phyloP scores from a whole-genome alignment of 2,113 vertebrate species.

The Scomber japonicus region DNA sequence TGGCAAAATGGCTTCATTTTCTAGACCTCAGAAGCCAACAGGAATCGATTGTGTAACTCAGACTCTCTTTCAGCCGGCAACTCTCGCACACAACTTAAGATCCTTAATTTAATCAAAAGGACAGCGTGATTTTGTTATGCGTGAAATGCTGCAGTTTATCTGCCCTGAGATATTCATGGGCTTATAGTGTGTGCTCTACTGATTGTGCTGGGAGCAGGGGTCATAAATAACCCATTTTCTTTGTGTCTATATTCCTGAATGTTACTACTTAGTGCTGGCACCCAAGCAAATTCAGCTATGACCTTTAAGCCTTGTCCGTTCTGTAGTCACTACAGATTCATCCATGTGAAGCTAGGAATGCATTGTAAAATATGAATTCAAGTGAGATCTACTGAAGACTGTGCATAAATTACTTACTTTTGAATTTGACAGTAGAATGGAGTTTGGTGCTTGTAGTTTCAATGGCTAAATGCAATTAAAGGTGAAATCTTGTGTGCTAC shows the following conservation, averaged over 20 bases:
- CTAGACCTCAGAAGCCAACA: constrained; percentile 49
- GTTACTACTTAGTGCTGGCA: constrained; percentile 45
- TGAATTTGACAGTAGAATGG: background rate
- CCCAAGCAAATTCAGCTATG: constrained; percentile 52
- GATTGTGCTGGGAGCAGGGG: constrained; percentile 47
- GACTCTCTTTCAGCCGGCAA: constrained; percentile 37
- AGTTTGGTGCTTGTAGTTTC: background rate
- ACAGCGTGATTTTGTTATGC: constrained; percentile 67
- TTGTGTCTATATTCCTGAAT: constrained; percentile 59
- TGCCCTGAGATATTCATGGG: constrained; percentile 60
- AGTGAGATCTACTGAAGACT: constrained; percentile 1
- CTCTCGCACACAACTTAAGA: constrained; percentile 49
- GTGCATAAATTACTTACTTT: background rate
- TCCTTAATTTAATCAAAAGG: constrained; percentile 75
- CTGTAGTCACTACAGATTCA: constrained; percentile 38
- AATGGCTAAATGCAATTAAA: constrained; percentile 48
- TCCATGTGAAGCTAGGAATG: constrained; percentile 22
- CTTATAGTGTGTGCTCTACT: constrained; percentile 35
- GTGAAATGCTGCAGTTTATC: constrained; percentile 68
- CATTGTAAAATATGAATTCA: constrained; percentile 9
- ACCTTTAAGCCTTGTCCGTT: constrained; percentile 61
- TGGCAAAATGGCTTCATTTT: constrained; percentile 60
- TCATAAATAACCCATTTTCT: constrained; percentile 77
- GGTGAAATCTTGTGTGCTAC: constrained; percentile 24
- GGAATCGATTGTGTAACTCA: constrained; percentile 69